Conservation (phyloP, 1,140 invertebrate species). For the Neodiprion lecontei region DNA sequence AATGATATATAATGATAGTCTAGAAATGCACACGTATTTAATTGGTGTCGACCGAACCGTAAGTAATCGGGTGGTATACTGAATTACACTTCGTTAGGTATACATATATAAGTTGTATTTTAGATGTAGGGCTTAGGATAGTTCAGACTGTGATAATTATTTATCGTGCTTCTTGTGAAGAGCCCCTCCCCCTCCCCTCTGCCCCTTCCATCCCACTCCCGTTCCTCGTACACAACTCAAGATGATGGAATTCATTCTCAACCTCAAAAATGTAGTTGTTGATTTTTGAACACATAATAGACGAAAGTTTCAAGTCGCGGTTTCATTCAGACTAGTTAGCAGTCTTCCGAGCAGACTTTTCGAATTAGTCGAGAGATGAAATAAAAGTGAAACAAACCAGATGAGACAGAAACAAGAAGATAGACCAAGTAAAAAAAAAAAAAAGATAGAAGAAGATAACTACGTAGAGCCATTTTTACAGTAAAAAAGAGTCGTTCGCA, state of each 20-base stretch:
- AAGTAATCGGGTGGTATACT: neutral
- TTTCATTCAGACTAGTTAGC: no score
- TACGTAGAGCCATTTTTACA: neutral
- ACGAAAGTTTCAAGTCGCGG: no score
- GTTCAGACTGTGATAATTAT: slow-evolving; percentile 59
- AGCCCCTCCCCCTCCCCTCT: neutral
- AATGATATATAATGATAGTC: neutral
- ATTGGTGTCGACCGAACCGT: neutral
- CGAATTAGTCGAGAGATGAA: no score
- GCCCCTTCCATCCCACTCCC: slow-evolving; percentile 2
- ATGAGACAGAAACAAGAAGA: neutral
- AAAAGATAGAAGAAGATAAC: slow-evolving; percentile 7
- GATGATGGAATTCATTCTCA: no score
- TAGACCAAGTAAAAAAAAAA: slow-evolving; percentile 14
- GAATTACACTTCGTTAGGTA: slow-evolving; percentile 6
- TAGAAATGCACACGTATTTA: neutral
- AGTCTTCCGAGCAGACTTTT: no score
- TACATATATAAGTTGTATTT: slow-evolving; percentile 7
- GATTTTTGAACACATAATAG: no score
- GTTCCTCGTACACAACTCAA: neutral
- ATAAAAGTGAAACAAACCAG: neutral
- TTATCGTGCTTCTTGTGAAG: slow-evolving; percentile 43
- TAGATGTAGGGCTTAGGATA: slow-evolving; percentile 42
- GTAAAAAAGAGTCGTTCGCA: neutral
- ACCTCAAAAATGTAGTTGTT: no score